These are phyloP conservation scores for Calephelis nemesis DNA, from an alignment of 1,140 invertebrate genomes.

Conservation along the genomic window DNA sequence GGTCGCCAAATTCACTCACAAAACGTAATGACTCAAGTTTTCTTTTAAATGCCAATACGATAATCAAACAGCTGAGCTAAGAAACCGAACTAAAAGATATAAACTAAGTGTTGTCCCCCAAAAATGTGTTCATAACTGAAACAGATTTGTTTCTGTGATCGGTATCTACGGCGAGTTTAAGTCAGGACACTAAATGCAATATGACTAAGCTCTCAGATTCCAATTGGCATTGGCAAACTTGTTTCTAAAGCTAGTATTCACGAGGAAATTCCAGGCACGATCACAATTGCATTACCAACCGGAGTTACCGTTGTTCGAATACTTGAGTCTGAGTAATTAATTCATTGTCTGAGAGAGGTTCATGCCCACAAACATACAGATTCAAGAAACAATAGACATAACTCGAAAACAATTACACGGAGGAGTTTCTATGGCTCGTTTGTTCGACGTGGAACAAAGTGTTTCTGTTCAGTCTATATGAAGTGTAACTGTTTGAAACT, in stretches of 20 bases:
- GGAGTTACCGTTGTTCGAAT: conserved; percentile 11
- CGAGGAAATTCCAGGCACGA: conserved; percentile 6
- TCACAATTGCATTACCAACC: conserved; percentile 9
- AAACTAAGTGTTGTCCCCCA: too few relatives aligned
- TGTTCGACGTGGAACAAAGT: neutral
- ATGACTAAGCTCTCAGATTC: neutral
- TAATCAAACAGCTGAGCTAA: too few relatives aligned
- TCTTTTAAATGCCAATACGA: too few relatives aligned
- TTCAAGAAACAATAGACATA: conserved; percentile 12
- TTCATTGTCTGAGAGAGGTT: conserved; percentile 11
- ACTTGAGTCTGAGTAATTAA: conserved; percentile 10
- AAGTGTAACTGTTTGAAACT: neutral
- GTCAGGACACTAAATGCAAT: neutral
- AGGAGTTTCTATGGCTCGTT: conserved; percentile 2
- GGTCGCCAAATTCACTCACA: too few relatives aligned
- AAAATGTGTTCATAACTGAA: too few relatives aligned
- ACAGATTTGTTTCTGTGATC: too few relatives aligned
- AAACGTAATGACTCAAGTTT: too few relatives aligned
- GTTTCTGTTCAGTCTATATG: neutral
- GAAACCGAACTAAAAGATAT: too few relatives aligned
- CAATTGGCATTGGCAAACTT: conserved; percentile 4
- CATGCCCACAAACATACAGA: conserved; percentile 8
- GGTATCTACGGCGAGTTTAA: neutral
- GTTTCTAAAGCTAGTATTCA: conserved; percentile 5
- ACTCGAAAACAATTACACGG: conserved; percentile 7